phyloP scores from a whole-genome alignment of 2,113 vertebrate species.

The Perccottus glenii region DNA sequence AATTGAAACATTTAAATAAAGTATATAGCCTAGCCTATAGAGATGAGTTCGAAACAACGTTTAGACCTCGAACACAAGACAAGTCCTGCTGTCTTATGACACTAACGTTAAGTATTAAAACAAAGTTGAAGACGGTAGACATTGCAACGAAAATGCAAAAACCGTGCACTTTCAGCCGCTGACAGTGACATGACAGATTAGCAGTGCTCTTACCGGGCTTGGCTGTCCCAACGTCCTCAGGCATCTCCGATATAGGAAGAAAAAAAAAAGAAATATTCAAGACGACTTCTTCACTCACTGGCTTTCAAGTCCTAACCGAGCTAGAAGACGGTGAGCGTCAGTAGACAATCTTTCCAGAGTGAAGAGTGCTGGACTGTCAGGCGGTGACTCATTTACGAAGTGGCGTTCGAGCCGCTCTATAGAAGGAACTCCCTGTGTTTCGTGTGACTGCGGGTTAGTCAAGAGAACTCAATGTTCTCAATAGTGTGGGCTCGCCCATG shows the following conservation, averaged over 20 bases:
- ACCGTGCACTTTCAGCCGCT: background rate
- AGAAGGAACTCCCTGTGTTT: conserved; percentile 28
- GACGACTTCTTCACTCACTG: conserved; percentile 24
- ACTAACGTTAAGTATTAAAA: too few species aligned
- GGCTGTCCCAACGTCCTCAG: conserved; percentile 70
- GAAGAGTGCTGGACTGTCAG: conserved; percentile 2
- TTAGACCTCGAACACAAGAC: background rate
- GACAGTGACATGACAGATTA: background rate
- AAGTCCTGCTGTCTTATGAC: too few species aligned
- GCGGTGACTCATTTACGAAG: background rate
- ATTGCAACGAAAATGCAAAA: background rate
- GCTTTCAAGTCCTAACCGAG: background rate
- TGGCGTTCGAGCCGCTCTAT: background rate
- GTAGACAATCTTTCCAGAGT: background rate
- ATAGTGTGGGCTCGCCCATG: conserved; percentile 61
- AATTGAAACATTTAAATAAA: too few species aligned
- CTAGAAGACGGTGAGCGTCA: background rate
- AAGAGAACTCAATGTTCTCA: conserved; percentile 77
- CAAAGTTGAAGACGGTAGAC: background rate
- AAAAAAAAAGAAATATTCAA: background rate
- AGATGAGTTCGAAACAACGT: too few species aligned
- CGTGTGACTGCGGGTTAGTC: conserved; percentile 41
- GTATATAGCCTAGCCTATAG: too few species aligned
- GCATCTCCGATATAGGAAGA: conserved; percentile 37
- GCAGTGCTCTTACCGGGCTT: conserved; percentile 72